A percentile compares a stretch with the other conserved stretches of the same genome.
Conservation (phyloP, 2,888 invertebrate genomes). For the Spisula subtruncata region DNA sequence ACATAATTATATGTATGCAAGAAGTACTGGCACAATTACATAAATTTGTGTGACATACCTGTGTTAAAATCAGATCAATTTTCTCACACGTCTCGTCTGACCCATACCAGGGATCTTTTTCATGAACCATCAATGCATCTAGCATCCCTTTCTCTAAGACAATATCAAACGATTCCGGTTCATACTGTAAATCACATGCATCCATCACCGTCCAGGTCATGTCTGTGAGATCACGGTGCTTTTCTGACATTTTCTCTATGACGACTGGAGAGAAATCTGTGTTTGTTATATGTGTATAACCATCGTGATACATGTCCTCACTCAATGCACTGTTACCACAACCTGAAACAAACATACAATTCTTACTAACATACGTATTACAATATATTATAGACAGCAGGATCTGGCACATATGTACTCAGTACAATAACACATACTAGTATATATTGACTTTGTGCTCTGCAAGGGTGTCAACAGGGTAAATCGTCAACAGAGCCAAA, state of each 20-base stretch:
- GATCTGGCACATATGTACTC: no score
- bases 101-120: constrained; percentile 87
- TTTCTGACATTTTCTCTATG: constrained; percentile 86
- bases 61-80: constrained; percentile 82
- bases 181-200: constrained; percentile 85
- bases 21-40: no score
- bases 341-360: constrained; percentile 80
- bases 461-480: no score
- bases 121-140: constrained; percentile 88
- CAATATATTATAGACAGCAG: no score
- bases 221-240: constrained; percentile 78
- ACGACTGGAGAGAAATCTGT: constrained; percentile 88
- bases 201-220: constrained; percentile 88
- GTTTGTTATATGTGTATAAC: constrained; percentile 87
- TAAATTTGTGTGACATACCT: constrained; percentile 77
- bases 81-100: constrained; percentile 76
- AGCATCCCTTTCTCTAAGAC: constrained; percentile 89
- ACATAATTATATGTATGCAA: no score
- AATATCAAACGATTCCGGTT: constrained; percentile 86
- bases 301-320: constrained; percentile 87
- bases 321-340: constrained; percentile 88
- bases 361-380: no score
- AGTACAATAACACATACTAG: no score
- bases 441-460: no score
- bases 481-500: no score